phyloP scores from a whole-genome alignment of 2,113 vertebrate species.

The Thamnophis sirtalis region DNA sequence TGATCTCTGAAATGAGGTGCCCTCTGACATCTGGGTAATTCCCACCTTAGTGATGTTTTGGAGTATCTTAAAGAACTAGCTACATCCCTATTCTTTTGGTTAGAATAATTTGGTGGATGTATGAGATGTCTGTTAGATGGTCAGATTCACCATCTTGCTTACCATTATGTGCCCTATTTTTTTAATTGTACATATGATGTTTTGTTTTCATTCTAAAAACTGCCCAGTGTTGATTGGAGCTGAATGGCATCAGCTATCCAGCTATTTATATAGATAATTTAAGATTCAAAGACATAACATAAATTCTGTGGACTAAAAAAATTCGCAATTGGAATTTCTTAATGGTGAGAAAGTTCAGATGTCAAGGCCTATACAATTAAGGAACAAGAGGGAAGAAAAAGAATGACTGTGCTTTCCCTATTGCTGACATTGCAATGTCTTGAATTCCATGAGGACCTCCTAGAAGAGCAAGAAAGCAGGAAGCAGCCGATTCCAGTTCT shows the following conservation, averaged over 20 bases:
- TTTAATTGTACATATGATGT: accelerated
- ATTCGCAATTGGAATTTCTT: background rate
- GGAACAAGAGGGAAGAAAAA: background rate
- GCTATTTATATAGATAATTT: background rate
- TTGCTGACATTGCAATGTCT: background rate
- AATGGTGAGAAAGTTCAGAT: background rate
- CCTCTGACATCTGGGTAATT: background rate
- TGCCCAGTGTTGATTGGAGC: background rate
- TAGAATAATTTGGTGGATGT: background rate
- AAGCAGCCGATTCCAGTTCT: background rate
- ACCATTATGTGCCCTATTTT: background rate
- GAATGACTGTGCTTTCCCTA: background rate
- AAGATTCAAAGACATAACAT: background rate
- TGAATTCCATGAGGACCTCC: background rate
- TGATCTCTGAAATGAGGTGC: background rate
- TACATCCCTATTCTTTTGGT: background rate
- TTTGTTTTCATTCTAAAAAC: background rate
- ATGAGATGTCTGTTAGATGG: background rate
- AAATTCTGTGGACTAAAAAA: background rate
- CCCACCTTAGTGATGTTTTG: background rate
- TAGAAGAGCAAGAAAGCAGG: background rate
- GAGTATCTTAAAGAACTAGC: background rate
- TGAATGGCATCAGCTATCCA: background rate
- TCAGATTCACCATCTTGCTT: background rate
- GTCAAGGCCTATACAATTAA: background rate